Base-by-base conservation (phyloP, 2,113 vertebrate species). In the Menura novaehollandiae region DNA sequence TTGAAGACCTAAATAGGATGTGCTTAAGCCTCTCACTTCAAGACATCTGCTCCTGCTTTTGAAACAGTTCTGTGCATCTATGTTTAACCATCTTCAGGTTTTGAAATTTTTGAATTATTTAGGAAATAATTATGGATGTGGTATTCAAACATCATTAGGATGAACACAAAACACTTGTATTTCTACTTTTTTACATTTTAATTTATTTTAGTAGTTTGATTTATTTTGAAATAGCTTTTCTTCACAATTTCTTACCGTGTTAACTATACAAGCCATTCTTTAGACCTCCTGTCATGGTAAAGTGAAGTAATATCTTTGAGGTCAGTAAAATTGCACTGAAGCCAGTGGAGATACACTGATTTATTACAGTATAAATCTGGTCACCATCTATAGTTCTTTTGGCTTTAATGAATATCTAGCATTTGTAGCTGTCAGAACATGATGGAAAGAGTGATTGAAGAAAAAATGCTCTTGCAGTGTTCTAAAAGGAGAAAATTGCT, bases 401-500 rank as follows among this genome's bases (percentile, higher is more conserved):
- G 41, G 28, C 24, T 86, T 81, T 87, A 71, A 33, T 77, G 60
- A 39, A 7, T 80, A 44, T 44, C 21, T 1, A 7, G 43, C 75
- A 51, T 80, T 86, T 92, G 46, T 55, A 92, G 55, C n/a, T 74
- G 56, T 47, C 52, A 81, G 68, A 75, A 83, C 52, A 59, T 27
- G 55, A 77, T 4, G 47, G 55, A 46, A 80, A 58, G 79, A 77
- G 17, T 0, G 1, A 39, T 32, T 88, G 23, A 83, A 91, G 39
- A 51, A 88, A 67, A 88, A 60, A 30, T 30, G 52, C 8, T 73
- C 55, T 84, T 88, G 30, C 64, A 43, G 4, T 47, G 19, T 52
- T 83, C 52, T 75, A 78, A 74, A 94, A 92, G 52, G 90, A 78
- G 85, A 95, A 88, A 77, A 90, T 53, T 59, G 30, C 64, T 81